Base-by-base conservation (phyloP, 1,140 invertebrate genomes). In the Galleria mellonella region DNA sequence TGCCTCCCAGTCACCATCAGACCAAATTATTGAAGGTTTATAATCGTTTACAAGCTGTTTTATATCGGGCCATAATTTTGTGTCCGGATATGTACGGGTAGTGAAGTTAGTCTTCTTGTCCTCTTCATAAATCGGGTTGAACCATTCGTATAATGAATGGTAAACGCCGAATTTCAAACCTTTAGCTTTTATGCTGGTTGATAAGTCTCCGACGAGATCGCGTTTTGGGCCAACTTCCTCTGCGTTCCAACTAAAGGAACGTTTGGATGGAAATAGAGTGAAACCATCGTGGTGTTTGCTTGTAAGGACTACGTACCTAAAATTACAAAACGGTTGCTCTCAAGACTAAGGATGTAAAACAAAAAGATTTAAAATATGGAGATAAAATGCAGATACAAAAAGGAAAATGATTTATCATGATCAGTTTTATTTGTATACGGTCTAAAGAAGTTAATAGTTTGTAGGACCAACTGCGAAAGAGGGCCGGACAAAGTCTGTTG, bases 241-340 rank as follows among this genome's bases (percentile, higher is more conserved):
- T 0, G 95, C 87, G 86, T 98, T 98, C 96, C 96, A 98, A 65
- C 94, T 94, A 64, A 92, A 98, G 0, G 95, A 92, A 45, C 92
- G 90, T 54, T 90, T 91, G 0, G 94, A 97, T 17, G 96, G 96
- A 91, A 95, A 98, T 15, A 97, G 45, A 0, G 96, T 95, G 61
- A 89, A 98, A 8, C 96, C 96, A 82, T 98, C 96, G 72, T 98
- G 96, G 88, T 98, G 97, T 86, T 98, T 98, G 61, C 92, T 95
- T 1, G 96, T 98, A 1, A 98, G 66, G 1, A 98, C 94, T 5
- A 98, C 89, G 71, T 98, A 96, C 74, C 93, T 94, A 49, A 23
- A 87, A n/a, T n/a, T n/a, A n/a, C n/a, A n/a, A n/a, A n/a, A n/a
- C n/a, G 82, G n/a, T 47, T 33, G 15, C 35, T 32, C 14, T 32